These are phyloP conservation scores for Raja brachyura DNA, from an alignment of 2,113 vertebrate genomes.

Conservation along the genomic window DNA sequence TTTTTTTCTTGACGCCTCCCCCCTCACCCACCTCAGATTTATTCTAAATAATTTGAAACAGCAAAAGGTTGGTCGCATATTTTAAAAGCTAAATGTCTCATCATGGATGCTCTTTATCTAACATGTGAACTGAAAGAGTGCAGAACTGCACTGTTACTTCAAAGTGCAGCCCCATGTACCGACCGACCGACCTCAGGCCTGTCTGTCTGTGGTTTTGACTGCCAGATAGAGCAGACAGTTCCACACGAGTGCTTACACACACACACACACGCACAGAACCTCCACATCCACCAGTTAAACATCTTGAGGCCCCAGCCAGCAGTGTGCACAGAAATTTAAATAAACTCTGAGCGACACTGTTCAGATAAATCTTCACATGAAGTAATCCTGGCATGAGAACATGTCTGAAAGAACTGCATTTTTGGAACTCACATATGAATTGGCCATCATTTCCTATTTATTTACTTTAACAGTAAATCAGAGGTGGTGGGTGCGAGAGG, in stretches of 20 bases:
- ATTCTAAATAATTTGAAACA: neutral
- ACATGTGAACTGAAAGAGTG: neutral
- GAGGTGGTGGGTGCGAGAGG: neutral
- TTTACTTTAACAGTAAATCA: neutral
- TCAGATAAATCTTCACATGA: neutral
- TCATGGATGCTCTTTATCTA: neutral
- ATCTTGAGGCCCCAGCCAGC: neutral
- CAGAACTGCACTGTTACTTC: neutral
- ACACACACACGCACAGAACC: conserved; percentile 15
- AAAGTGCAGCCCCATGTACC: neutral
- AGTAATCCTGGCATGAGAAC: neutral
- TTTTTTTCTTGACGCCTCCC: too few relatives aligned
- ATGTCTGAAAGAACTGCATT: neutral
- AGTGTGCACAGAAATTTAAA: neutral
- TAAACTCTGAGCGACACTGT: neutral
- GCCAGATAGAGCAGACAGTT: neutral
- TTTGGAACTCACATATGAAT: neutral
- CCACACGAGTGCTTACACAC: neutral
- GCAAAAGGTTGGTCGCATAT: neutral
- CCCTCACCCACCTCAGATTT: too few relatives aligned
- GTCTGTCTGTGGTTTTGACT: neutral
- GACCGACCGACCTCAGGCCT: neutral
- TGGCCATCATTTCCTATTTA: neutral
- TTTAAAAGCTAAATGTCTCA: neutral
- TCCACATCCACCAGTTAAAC: conserved; percentile 3